phyloP scores from a whole-genome alignment of 2,888 invertebrate genomes.

The Chrysotoxum bicinctum region DNA sequence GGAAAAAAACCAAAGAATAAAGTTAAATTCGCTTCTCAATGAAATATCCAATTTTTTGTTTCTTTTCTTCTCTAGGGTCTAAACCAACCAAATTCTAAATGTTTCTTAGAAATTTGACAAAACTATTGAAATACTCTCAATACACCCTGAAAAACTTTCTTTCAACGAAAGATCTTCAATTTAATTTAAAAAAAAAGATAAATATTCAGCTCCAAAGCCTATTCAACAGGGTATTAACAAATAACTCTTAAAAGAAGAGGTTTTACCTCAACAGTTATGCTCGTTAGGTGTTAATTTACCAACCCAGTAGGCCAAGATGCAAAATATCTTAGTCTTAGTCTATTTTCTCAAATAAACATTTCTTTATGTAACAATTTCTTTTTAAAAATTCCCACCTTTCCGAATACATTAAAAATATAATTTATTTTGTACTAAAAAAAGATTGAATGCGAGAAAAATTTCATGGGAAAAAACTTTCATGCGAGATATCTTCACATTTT shows the following conservation, averaged over 20 bases:
- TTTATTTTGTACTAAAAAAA: no score
- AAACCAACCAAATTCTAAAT: not conserved
- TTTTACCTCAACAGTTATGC: slow-evolving; percentile 88
- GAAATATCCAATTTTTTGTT: no score
- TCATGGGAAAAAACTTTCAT: no score
- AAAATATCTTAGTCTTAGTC: no score
- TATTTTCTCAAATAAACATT: no score
- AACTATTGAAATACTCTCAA: slow-evolving; percentile 91
- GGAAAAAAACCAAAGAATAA: slow-evolving; percentile 84
- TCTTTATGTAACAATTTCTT: no score
- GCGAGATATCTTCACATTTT: no score
- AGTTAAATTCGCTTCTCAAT: not conserved
- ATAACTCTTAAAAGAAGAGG: slow-evolving; percentile 94
- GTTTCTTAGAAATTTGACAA: slow-evolving; percentile 86
- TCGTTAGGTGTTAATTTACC: slow-evolving; percentile 92
- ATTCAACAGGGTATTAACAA: slow-evolving; percentile 87
- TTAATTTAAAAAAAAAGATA: not conserved
- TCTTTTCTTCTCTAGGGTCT: slow-evolving; percentile 74
- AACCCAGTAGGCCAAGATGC: slow-evolving; percentile 86
- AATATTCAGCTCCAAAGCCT: not conserved
- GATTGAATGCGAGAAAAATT: no score
- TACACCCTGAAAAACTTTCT: slow-evolving; percentile 83
- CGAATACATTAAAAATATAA: no score
- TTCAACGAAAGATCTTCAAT: slow-evolving; percentile 76
- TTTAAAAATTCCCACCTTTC: no score